Evolutionary conservation across 1,140 invertebrate genomes (phyloP).

Genomic region (Diprion similis): DNA sequence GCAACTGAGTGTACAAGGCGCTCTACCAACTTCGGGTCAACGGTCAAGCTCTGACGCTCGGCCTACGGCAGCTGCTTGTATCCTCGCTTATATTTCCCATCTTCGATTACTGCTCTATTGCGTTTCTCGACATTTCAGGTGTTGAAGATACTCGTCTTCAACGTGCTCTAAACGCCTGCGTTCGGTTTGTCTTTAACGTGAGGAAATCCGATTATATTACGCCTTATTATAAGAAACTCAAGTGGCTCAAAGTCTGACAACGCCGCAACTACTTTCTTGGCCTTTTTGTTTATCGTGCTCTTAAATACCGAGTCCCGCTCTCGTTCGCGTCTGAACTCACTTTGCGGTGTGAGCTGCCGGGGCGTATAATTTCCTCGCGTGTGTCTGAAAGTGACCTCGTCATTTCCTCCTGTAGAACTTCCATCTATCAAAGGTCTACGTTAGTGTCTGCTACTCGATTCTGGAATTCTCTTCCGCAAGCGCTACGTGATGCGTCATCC

Average conservation of each 20-base stretch:
- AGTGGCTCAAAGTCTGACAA: neutral
- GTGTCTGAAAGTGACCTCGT: too few species aligned
- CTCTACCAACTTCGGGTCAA: constrained; percentile 2
- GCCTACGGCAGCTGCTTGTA: neutral
- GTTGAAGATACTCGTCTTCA: neutral
- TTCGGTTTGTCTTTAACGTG: neutral
- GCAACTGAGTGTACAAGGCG: neutral
- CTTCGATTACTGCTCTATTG: neutral
- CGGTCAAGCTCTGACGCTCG: neutral
- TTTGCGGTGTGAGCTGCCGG: too few species aligned
- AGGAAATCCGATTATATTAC: neutral
- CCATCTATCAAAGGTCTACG: too few species aligned
- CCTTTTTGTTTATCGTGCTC: neutral
- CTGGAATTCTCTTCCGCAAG: too few species aligned
- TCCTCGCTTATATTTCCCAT: neutral
- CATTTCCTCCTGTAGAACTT: too few species aligned
- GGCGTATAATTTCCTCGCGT: too few species aligned
- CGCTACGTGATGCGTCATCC: too few species aligned
- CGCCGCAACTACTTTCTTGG: neutral
- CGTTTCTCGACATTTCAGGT: neutral
- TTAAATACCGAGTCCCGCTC: too few species aligned
- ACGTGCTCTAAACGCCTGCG: neutral
- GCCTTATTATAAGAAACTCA: neutral
- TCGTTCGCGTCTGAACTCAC: too few species aligned
- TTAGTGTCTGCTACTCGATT: too few species aligned